These are phyloP conservation scores for Lampropteryx suffumata DNA, from an alignment of 2,888 invertebrate genomes.

Conservation along the genomic window DNA sequence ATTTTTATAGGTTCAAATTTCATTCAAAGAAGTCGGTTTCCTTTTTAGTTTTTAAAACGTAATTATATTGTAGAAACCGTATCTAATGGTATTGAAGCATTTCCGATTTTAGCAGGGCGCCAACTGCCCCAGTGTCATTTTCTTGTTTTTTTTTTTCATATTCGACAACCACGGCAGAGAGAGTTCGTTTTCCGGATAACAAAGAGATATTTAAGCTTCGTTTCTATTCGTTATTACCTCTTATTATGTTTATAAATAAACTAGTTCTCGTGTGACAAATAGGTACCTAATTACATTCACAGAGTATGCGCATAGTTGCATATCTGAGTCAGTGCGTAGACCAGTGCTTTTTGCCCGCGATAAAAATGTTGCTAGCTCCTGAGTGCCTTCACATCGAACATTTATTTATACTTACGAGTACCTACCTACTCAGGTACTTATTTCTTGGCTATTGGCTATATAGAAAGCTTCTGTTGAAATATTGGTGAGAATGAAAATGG, in stretches of 20 bases:
- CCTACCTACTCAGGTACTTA: too few relatives aligned
- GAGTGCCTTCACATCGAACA: background rate
- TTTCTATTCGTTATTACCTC: conserved; percentile 8
- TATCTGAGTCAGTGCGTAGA: conserved; percentile 11
- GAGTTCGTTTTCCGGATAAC: background rate
- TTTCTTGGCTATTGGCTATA: background rate
- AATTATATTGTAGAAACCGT: too few relatives aligned
- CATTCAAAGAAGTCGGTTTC: too few relatives aligned
- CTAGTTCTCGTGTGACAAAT: conserved; percentile 39
- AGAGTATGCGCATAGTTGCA: conserved; percentile 4
- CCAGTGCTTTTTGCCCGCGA: conserved; percentile 6
- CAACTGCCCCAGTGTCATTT: too few relatives aligned
- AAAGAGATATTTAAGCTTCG: background rate
- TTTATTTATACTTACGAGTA: too few relatives aligned
- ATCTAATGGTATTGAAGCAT: too few relatives aligned
- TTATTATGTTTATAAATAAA: conserved; percentile 28
- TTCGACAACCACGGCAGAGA: too few relatives aligned
- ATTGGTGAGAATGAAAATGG: background rate
- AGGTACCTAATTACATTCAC: conserved; percentile 17
- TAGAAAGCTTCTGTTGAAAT: conserved; percentile 8
- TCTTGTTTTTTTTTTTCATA: too few relatives aligned
- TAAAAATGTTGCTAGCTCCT: conserved; percentile 6
- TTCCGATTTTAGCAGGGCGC: too few relatives aligned
- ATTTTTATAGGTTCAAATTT: too few relatives aligned
- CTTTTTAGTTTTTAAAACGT: too few relatives aligned